phyloP scores from a whole-genome alignment of 1,140 invertebrate genomes.

The Adelges cooleyi region DNA sequence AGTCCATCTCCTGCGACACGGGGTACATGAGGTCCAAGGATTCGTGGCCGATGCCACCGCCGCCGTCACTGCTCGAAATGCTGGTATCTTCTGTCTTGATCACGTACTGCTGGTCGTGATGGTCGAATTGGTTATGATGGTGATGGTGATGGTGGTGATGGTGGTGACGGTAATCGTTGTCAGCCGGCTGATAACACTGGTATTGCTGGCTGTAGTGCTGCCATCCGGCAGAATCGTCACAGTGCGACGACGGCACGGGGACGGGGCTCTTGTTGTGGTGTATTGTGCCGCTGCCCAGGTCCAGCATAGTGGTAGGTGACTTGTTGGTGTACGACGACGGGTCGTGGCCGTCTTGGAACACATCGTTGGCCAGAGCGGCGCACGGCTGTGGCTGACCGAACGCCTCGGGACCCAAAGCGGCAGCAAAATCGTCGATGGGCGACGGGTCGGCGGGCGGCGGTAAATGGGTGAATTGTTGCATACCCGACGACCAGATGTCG shows the following conservation, averaged over 20 bases:
- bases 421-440: not conserved
- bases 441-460: not conserved
- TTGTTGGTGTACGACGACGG: constrained; percentile 38
- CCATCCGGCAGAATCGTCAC: not conserved
- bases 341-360: constrained; percentile 58
- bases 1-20: not conserved
- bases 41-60: not conserved
- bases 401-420: not conserved
- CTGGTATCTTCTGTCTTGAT: not conserved
- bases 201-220: not conserved
- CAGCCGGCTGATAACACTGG: not conserved
- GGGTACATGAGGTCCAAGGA: not conserved
- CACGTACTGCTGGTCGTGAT: not conserved
- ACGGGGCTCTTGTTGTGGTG: constrained; percentile 39
- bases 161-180: not conserved
- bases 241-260: not conserved
- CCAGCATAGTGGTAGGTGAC: constrained; percentile 56
- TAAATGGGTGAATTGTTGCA: not conserved
- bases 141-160: not conserved
- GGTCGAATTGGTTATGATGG: not conserved
- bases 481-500: not conserved
- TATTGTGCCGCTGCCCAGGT: constrained; percentile 52
- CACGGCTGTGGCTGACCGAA: constrained; percentile 40
- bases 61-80: no score
- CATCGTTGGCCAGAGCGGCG: constrained; percentile 44